These are phyloP conservation scores for Oscheius sp. DNA, from an alignment of 2,888 invertebrate genomes.

Conservation along the genomic window DNA sequence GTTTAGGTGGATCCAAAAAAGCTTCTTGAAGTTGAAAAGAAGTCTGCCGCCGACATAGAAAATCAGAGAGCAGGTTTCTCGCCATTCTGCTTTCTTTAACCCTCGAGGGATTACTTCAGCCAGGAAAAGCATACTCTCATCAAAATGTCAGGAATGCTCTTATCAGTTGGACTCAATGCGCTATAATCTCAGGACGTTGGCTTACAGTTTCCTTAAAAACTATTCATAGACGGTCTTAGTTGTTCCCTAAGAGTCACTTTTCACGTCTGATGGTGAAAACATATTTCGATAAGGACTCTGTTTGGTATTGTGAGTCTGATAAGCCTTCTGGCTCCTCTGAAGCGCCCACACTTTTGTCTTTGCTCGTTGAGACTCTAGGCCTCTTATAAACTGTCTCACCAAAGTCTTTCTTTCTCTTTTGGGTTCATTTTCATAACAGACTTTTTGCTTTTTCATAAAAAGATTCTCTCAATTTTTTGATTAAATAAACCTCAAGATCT, in stretches of 20 bases:
- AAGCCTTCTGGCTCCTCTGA: slow-evolving; percentile 20
- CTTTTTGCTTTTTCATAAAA: background rate
- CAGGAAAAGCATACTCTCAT: background rate
- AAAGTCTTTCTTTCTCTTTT: no score
- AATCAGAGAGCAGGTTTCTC: slow-evolving; percentile 3
- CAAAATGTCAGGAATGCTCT: no score
- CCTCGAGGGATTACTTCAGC: slow-evolving; percentile 5
- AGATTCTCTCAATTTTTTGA: no score
- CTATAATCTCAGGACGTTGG: background rate
- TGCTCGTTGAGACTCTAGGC: no score
- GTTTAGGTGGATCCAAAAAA: background rate
- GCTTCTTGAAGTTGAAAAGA: background rate
- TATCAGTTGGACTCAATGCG: background rate
- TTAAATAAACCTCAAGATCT: no score
- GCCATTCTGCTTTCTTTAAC: background rate
- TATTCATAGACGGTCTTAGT: background rate
- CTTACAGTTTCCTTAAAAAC: background rate
- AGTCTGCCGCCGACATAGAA: background rate
- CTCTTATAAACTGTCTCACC: no score
- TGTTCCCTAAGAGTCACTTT: background rate
- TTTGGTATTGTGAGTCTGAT: slow-evolving; percentile 21
- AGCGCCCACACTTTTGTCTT: background rate
- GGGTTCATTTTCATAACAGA: background rate
- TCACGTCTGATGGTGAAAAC: slow-evolving; percentile 7
- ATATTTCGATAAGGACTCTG: slow-evolving; percentile 22